A percentile compares a stretch with the other conserved stretches of the same genome.
Conservation (phyloP, 1,140 invertebrate species). For the Pseudoatta argentina region DNA sequence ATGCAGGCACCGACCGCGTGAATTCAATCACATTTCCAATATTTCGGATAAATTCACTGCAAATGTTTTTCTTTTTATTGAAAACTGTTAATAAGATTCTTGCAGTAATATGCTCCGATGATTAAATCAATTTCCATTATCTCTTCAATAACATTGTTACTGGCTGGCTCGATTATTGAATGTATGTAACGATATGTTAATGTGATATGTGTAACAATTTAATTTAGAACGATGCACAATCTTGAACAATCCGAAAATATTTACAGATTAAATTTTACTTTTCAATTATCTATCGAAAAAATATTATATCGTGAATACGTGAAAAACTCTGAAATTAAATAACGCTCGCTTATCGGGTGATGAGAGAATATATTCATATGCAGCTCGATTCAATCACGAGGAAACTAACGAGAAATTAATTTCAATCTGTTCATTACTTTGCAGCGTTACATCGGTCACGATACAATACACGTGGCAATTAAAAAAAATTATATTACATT, state of each 20-base stretch:
- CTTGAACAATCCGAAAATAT: background rate
- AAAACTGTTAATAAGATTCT: constrained; percentile 10
- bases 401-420: background rate
- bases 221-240: background rate
- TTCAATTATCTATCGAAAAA: background rate
- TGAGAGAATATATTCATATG: background rate
- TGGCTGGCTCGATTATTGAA: background rate
- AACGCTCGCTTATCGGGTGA: background rate
- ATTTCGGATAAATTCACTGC: background rate
- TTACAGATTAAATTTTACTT: background rate
- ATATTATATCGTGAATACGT: background rate
- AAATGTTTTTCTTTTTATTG: constrained; percentile 8
- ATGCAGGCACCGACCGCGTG: background rate
- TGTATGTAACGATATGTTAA: background rate
- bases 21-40: background rate
- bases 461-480: background rate
- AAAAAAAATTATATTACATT: background rate
- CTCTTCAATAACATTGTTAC: background rate
- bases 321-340: constrained; percentile 5
- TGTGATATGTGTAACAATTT: background rate
- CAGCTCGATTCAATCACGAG: background rate
- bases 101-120: background rate
- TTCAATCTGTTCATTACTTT: constrained; percentile 3
- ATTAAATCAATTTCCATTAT: constrained; percentile 3
- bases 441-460: background rate